Evolutionary conservation across 2,797 vertebrate species (phyloP), one percentile per base, ranked within the genome.

Genomic region (Carcharodon carcharias): DNA sequence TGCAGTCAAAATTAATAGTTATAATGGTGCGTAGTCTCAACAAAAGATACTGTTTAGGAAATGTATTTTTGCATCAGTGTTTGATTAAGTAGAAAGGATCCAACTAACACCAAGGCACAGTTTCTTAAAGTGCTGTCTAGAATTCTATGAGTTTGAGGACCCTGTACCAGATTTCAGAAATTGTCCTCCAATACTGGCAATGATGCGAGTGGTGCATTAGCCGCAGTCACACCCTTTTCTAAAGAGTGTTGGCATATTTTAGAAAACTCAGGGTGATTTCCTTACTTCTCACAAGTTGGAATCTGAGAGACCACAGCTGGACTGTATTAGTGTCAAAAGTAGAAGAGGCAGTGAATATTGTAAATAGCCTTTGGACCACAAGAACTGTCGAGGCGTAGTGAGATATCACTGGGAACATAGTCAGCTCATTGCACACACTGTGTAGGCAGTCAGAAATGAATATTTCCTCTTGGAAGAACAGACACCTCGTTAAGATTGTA

Each of bases 1-100:
- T 73, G 67, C 45, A 95, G 94, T 56, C 94, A 95, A 95, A 95
- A 95, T 95, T 77, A 77, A 77, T 95, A 58, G 67, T 77, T 95
- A 21, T n/a, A 77, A 73, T 18, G 45, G 45, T 18, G 8, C n/a
- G 67, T 95, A 73, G 94, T 77, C 94, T 77, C 94, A 95, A 95
- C 67, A 95, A 95, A 21, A 58, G 94, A 77, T 92, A 92, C 28
- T 56, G 54, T 95, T 95, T 95, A 71, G 94, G 69, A 95, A 95
- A 95, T 73, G 67, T 95, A 35, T 50, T 77, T 77, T 54, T 56
- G 69, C 9, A 95, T 58, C 69, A 23, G 35, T 54, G 94, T 54
- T 16, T 54, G 31, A 73, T 54, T 95, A 8, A 54, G 69, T 73
- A 50, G 35, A 95, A 45, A 77, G 26, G 94, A 35, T 73, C 45